A percentile compares a stretch with the other conserved stretches of the same genome.
phyloP scores from a whole-genome alignment of 2,888 invertebrate genomes.

The Synergus japonicus region DNA sequence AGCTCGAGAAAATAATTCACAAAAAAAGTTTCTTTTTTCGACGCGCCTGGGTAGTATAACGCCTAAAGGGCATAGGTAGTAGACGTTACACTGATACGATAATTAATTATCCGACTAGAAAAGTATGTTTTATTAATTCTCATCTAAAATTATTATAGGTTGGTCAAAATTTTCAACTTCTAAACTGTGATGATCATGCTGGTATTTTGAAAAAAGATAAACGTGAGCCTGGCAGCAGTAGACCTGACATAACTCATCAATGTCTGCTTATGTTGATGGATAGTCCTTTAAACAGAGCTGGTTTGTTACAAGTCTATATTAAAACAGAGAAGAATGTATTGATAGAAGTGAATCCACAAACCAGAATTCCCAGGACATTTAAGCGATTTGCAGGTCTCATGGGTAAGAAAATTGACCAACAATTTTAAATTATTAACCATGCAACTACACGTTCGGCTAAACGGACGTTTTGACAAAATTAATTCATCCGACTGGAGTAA shows the following conservation, averaged over 20 bases:
- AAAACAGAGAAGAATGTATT: slow-evolving; percentile 95
- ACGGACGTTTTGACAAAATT: no score
- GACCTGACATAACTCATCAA: slow-evolving; percentile 99
- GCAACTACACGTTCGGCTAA: no score
- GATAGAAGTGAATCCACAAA: slow-evolving; percentile 97
- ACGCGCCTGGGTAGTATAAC: no score
- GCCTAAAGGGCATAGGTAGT: no score
- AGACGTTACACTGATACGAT: not conserved
- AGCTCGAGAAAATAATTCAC: no score
- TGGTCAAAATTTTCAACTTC: slow-evolving; percentile 91
- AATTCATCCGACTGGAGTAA: no score
- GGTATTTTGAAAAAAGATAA: slow-evolving; percentile 91
- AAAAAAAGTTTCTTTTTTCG: no score
- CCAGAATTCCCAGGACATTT: slow-evolving; percentile 97
- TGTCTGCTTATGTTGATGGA: slow-evolving; percentile 98
- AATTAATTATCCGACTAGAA: not conserved
- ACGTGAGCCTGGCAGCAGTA: slow-evolving; percentile 90
- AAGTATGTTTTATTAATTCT: slow-evolving; percentile 16
- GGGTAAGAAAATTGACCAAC: slow-evolving; percentile 80
- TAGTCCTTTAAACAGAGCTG: slow-evolving; percentile 97
- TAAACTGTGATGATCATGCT: slow-evolving; percentile 96
- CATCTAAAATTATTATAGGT: slow-evolving; percentile 79
- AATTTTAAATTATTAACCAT: not conserved
- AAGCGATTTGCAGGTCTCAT: slow-evolving; percentile 98
- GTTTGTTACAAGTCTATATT: slow-evolving; percentile 95